These are phyloP conservation scores for Gobio gobio DNA, from an alignment of 2,113 vertebrate genomes.

Conservation along the genomic window DNA sequence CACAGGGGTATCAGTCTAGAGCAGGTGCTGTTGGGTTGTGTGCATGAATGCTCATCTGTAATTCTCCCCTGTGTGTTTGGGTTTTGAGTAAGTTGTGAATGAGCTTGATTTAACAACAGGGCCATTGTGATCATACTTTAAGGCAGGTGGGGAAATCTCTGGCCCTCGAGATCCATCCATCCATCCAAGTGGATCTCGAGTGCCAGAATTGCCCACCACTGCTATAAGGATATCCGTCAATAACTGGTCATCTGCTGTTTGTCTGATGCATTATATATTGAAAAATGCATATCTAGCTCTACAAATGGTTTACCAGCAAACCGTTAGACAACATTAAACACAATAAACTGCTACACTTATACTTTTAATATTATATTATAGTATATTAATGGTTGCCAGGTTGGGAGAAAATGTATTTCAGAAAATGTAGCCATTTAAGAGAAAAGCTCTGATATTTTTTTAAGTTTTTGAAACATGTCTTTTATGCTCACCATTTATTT, in stretches of 20 bases:
- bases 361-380: too few species aligned
- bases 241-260: slow-evolving; percentile 15
- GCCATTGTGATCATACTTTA: slow-evolving; percentile 31
- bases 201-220: too few species aligned
- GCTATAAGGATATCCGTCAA: slow-evolving; percentile 47
- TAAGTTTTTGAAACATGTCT: too few species aligned
- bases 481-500: too few species aligned
- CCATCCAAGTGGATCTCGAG: too few species aligned
- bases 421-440: too few species aligned
- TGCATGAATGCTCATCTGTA: slow-evolving; percentile 49
- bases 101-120: slow-evolving; percentile 48
- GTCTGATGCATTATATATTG: not conserved
- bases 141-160: too few species aligned
- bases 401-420: too few species aligned
- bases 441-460: too few species aligned
- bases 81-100: slow-evolving; percentile 42
- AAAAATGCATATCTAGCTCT: not conserved
- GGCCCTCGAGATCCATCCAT: too few species aligned
- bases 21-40: slow-evolving; percentile 71
- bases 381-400: too few species aligned
- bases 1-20: slow-evolving; percentile 66
- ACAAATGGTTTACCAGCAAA: not conserved
- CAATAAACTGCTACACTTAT: not conserved
- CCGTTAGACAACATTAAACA: not conserved
- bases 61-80: slow-evolving; percentile 52